A percentile compares a stretch with the other conserved stretches of the same genome.
Evolutionary conservation across 2,113 vertebrate genomes (phyloP).

Genomic region (Phaethornis superciliosus): DNA sequence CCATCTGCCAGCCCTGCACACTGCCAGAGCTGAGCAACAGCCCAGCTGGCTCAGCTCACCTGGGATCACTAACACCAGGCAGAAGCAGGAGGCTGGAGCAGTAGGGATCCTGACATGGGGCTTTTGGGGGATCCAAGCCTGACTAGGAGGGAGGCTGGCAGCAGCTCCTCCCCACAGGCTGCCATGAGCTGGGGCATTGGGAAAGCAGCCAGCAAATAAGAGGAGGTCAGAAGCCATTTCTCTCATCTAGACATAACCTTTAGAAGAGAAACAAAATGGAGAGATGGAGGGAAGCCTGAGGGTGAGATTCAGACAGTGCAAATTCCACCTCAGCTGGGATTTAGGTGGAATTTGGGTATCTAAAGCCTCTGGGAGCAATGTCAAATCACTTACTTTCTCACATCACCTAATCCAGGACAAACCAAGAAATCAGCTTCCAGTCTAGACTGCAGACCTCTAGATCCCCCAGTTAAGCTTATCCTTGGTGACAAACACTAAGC

Average conservation of each 20-base stretch:
- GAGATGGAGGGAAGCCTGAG: background rate
- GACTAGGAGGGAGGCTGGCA: background rate
- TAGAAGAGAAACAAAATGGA: conserved; percentile 58
- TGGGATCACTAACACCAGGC: background rate
- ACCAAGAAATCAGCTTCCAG: background rate
- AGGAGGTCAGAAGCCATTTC: conserved; percentile 42
- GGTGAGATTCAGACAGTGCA: conserved; percentile 38
- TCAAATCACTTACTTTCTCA: background rate
- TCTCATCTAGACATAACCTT: conserved; percentile 38
- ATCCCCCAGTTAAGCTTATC: background rate
- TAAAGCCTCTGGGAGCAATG: conserved; percentile 25
- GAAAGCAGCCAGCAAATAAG: background rate
- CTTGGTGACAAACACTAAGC: background rate
- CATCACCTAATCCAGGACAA: conserved; percentile 9
- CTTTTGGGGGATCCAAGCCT: background rate
- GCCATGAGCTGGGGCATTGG: background rate
- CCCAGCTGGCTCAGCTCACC: background rate
- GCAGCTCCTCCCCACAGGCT: background rate
- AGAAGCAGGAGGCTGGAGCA: background rate
- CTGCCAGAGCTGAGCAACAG: background rate
- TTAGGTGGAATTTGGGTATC: conserved; percentile 53
- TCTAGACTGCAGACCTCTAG: background rate
- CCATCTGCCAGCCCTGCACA: background rate
- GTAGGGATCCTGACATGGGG: background rate
- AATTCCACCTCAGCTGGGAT: conserved; percentile 58